A percentile compares a stretch with the other conserved stretches of the same genome.
phyloP scores from a whole-genome alignment of 2,797 vertebrate species.

The Rallus crepitans region DNA sequence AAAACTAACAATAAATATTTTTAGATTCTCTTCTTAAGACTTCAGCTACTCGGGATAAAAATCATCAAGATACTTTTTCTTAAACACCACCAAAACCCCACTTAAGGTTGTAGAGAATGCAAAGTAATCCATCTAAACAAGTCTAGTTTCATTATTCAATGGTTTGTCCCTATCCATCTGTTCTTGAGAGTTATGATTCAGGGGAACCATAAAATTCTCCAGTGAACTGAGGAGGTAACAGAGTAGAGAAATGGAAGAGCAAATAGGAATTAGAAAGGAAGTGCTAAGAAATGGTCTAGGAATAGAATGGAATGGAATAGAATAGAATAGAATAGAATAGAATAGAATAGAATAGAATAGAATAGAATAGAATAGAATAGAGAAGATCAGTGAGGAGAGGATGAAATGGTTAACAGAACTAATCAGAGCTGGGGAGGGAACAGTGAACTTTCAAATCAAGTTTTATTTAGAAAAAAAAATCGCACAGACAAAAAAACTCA shows the following conservation, averaged over 20 bases:
- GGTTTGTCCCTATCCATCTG: background rate
- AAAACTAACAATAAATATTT: background rate
- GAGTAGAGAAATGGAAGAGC: background rate
- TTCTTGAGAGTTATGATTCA: background rate
- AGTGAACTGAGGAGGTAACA: background rate
- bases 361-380: too few relatives aligned
- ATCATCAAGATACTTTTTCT: background rate
- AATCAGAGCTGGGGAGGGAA: accelerated
- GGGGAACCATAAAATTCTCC: background rate
- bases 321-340: too few relatives aligned
- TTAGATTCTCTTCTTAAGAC: background rate
- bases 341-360: too few relatives aligned
- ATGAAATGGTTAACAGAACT: background rate
- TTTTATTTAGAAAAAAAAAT: background rate
- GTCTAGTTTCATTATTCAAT: background rate
- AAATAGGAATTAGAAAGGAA: background rate
- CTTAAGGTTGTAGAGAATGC: background rate
- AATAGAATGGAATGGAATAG: background rate
- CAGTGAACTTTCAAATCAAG: background rate
- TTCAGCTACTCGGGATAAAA: background rate
- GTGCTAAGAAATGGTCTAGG: background rate
- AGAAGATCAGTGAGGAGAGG: background rate
- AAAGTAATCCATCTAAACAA: background rate
- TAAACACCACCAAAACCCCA: background rate
- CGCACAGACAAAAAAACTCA: accelerated